Conservation (phyloP, 2,888 invertebrate species). For the Amiota minor region DNA sequence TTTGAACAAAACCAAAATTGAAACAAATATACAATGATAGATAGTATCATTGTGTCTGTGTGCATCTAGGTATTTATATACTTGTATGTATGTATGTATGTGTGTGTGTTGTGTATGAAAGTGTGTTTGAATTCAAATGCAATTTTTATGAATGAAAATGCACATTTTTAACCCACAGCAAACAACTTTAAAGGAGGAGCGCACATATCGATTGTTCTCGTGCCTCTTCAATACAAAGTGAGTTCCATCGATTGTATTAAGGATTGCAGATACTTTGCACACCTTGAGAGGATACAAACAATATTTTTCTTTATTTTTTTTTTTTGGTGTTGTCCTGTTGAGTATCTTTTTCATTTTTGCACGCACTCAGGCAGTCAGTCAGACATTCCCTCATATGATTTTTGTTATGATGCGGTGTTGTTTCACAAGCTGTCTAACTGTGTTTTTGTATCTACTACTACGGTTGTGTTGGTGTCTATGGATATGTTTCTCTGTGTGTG, state of each 20-base stretch:
- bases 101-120: neutral
- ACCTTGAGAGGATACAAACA: constrained; percentile 15
- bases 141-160: constrained; percentile 34
- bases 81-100: no score
- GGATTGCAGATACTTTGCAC: constrained; percentile 5
- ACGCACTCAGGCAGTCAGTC: no score
- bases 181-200: neutral
- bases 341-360: no score
- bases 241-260: neutral
- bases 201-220: no score
- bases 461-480: constrained; percentile 10
- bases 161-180: neutral
- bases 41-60: no score
- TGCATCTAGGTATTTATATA: no score
- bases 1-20: constrained; percentile 35
- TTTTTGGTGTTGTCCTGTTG: no score
- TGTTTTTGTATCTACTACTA: neutral
- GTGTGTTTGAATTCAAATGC: constrained; percentile 9
- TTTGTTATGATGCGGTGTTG: constrained; percentile 41
- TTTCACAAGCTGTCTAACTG: constrained; percentile 29
- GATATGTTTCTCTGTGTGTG: constrained; percentile 20
- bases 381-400: neutral
- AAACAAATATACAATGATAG: no score
- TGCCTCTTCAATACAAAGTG: no score
- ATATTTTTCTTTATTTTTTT: constrained; percentile 36